A percentile compares a stretch with the other conserved stretches of the same genome.
Conservation (phyloP, 2,113 vertebrate species). For the Ptilorrhoa leucosticta region DNA sequence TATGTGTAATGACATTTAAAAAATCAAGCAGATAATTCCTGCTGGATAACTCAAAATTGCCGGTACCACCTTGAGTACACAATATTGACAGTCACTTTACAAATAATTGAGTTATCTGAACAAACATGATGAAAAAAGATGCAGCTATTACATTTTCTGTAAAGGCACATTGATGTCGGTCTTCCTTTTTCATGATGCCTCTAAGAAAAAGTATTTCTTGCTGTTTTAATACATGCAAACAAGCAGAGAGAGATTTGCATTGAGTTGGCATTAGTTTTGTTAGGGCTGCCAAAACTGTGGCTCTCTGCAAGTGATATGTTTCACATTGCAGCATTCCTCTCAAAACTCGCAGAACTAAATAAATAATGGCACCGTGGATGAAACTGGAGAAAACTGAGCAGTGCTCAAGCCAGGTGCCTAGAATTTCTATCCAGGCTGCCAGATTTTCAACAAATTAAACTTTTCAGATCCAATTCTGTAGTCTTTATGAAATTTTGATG, state of each 20-base stretch:
- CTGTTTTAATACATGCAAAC: constrained; percentile 33
- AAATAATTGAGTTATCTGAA: background rate
- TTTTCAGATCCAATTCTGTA: constrained; percentile 38
- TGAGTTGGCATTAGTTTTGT: constrained; percentile 39
- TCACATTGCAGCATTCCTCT: constrained; percentile 46
- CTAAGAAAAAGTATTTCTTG: constrained; percentile 17
- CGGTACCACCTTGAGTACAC: background rate
- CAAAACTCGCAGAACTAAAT: constrained; percentile 54
- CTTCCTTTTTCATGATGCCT: background rate
- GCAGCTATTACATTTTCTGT: background rate
- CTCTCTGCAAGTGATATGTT: constrained; percentile 44
- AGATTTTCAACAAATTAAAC: constrained; percentile 30
- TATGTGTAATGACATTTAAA: background rate
- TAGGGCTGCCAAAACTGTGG: constrained; percentile 41
- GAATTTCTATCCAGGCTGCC: constrained; percentile 15
- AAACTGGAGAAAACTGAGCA: constrained; percentile 37
- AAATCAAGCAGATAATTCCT: background rate
- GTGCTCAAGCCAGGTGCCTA: constrained; percentile 15
- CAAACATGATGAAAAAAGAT: background rate
- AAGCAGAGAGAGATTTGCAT: constrained; percentile 41
- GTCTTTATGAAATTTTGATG: constrained; percentile 1
- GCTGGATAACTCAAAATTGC: background rate
- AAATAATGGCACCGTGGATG: constrained; percentile 7
- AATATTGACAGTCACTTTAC: background rate
- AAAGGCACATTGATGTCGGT: background rate